phyloP scores from a whole-genome alignment of 2,888 invertebrate genomes.

The Scrobipalpa atriplicella region DNA sequence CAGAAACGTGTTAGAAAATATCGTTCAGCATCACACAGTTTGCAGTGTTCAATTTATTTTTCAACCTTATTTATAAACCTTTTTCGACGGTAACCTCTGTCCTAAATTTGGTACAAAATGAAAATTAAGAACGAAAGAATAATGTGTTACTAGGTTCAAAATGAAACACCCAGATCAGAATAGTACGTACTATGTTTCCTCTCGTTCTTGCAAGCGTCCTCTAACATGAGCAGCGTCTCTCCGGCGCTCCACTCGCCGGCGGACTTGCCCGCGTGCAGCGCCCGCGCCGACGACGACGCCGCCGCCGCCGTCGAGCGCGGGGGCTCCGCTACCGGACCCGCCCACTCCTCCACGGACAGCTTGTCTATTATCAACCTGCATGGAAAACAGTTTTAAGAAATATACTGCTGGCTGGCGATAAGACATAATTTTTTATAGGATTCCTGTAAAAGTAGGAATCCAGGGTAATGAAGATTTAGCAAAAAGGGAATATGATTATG shows the following conservation, averaged over 20 bases:
- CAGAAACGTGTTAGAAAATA: too few species aligned
- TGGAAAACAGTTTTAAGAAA: too few species aligned
- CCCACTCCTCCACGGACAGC: slow-evolving; percentile 67
- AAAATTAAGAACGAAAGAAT: too few species aligned
- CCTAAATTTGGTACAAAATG: too few species aligned
- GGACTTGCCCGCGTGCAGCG: slow-evolving; percentile 72
- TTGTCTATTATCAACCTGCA: slow-evolving; percentile 78
- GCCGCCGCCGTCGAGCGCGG: neutral
- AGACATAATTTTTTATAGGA: too few species aligned
- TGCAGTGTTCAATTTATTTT: too few species aligned
- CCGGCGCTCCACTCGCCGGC: slow-evolving; percentile 78
- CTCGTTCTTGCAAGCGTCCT: slow-evolving; percentile 77
- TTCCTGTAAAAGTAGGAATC: neutral
- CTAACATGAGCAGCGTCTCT: slow-evolving; percentile 75
- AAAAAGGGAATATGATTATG: too few species aligned
- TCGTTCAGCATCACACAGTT: too few species aligned
- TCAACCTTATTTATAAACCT: too few species aligned
- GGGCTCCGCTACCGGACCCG: slow-evolving; percentile 36
- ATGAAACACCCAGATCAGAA: neutral
- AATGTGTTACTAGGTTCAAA: too few species aligned
- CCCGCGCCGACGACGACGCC: slow-evolving; percentile 44
- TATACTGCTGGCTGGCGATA: too few species aligned
- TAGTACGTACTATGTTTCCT: slow-evolving; percentile 68
- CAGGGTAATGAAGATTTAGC: neutral
- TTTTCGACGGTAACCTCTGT: too few species aligned